Evolutionary conservation across 2,888 invertebrate genomes (phyloP).

Genomic region (Trachelus iudaicus): DNA sequence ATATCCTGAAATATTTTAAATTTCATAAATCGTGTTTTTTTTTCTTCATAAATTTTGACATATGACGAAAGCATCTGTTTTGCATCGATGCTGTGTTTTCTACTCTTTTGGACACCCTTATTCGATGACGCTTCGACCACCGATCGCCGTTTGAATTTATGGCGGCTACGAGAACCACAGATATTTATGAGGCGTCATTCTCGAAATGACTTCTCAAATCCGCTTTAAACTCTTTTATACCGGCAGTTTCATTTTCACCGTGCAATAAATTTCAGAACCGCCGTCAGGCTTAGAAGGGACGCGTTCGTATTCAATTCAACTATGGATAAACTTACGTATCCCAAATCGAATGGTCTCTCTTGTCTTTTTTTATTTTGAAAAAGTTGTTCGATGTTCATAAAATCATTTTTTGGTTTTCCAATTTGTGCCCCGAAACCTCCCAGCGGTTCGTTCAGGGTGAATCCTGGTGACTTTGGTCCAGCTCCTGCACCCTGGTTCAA

Average conservation of each 20-base stretch:
- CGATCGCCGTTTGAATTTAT: not conserved
- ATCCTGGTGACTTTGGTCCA: conserved; percentile 5
- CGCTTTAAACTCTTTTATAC: not conserved
- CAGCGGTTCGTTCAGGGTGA: conserved; percentile 4
- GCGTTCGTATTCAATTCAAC: not conserved
- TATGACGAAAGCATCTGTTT: not conserved
- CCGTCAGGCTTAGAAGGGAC: not conserved
- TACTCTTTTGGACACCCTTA: not conserved
- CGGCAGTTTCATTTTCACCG: not conserved
- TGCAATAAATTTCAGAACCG: not conserved
- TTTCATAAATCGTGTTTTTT: rapidly evolving
- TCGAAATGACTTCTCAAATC: not conserved
- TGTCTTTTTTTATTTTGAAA: conserved; percentile 12
- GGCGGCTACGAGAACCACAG: not conserved
- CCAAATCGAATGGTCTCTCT: not conserved
- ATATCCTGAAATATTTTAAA: not conserved
- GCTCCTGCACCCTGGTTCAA: conserved; percentile 12
- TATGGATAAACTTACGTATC: not conserved
- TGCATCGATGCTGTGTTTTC: not conserved
- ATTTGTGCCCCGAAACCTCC: conserved; percentile 3
- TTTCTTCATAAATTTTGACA: not conserved
- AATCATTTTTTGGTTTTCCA: conserved; percentile 6
- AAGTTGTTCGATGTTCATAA: conserved; percentile 14
- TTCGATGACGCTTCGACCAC: not conserved
- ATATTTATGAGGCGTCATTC: not conserved